phyloP scores from a whole-genome alignment of 1,140 invertebrate genomes.

The Calycopis cecrops region DNA sequence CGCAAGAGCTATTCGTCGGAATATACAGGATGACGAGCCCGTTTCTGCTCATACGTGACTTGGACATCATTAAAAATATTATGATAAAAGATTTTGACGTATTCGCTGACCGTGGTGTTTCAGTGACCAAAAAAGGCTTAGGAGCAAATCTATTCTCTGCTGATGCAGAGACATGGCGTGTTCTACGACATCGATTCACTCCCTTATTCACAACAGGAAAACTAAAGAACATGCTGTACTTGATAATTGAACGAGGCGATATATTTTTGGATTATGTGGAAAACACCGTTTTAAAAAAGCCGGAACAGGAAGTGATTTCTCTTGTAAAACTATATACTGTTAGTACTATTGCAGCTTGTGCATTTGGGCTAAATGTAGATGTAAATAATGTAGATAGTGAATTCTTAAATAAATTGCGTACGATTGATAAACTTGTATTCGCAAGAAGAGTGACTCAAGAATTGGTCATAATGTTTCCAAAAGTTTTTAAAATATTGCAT shows the following conservation, averaged over 20 bases:
- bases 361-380: slow-evolving; percentile 76
- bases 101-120: slow-evolving; percentile 64
- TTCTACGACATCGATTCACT: slow-evolving; percentile 67
- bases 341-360: slow-evolving; percentile 72
- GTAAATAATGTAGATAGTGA: slow-evolving; percentile 15
- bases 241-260: slow-evolving; percentile 43
- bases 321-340: slow-evolving; percentile 58
- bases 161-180: slow-evolving; percentile 70
- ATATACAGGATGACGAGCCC: slow-evolving; percentile 47
- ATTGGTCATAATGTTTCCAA: slow-evolving; percentile 41
- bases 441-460: slow-evolving; percentile 23
- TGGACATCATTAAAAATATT: slow-evolving; percentile 76
- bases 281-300: slow-evolving; percentile 18
- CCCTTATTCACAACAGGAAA: slow-evolving; percentile 76
- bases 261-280: slow-evolving; percentile 43
- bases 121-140: slow-evolving; percentile 66
- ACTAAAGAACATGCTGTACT: slow-evolving; percentile 52
- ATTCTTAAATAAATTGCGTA: slow-evolving; percentile 21
- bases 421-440: slow-evolving; percentile 31
- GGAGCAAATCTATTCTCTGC: slow-evolving; percentile 53
- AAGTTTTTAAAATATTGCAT: slow-evolving; percentile 33
- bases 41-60: slow-evolving; percentile 66
- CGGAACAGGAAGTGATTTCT: slow-evolving; percentile 53
- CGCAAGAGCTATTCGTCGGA: slow-evolving; percentile 28
- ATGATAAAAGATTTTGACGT: slow-evolving; percentile 46